Percentiles rank a stretch among this genome's conserved stretches.
Evolutionary conservation across 2,797 vertebrate genomes (phyloP).

Genomic region (Myotis pilosus): DNA sequence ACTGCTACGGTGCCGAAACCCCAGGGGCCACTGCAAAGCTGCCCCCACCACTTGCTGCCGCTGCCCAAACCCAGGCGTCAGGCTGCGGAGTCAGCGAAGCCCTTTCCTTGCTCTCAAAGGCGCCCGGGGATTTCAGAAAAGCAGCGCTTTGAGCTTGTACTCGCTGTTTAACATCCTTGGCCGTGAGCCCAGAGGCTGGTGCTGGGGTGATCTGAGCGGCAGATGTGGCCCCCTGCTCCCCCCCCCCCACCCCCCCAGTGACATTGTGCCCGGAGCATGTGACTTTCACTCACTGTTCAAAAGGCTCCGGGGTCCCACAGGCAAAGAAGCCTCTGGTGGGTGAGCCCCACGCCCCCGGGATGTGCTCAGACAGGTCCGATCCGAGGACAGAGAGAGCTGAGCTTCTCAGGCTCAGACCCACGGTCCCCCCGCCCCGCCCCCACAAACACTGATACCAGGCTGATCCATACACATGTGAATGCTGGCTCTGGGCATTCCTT

Average conservation of each 20-base stretch:
- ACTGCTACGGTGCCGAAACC: neutral
- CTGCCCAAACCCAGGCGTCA: neutral
- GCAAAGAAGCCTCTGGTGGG: neutral
- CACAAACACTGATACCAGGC: neutral
- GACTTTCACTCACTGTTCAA: neutral
- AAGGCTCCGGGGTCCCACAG: neutral
- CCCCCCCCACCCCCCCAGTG: too few relatives aligned
- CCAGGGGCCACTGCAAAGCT: rapidly evolving
- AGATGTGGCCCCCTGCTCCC: neutral
- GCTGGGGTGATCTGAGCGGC: neutral
- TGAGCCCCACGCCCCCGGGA: rapidly evolving
- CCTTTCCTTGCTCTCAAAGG: neutral
- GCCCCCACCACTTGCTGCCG: neutral
- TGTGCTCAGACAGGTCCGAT: neutral
- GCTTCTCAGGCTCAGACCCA: neutral
- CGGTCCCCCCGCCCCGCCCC: rapidly evolving
- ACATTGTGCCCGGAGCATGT: neutral
- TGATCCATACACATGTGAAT: neutral
- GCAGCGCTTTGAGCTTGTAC: neutral
- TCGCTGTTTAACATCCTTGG: neutral
- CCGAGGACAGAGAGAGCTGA: neutral
- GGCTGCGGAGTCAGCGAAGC: neutral
- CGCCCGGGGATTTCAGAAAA: neutral
- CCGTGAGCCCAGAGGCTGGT: neutral
- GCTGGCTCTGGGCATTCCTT: neutral